Evolutionary conservation across 2,797 vertebrate genomes (phyloP), one percentile per base, ranked within the genome.

Genomic region (Taeniopygia guttata): DNA sequence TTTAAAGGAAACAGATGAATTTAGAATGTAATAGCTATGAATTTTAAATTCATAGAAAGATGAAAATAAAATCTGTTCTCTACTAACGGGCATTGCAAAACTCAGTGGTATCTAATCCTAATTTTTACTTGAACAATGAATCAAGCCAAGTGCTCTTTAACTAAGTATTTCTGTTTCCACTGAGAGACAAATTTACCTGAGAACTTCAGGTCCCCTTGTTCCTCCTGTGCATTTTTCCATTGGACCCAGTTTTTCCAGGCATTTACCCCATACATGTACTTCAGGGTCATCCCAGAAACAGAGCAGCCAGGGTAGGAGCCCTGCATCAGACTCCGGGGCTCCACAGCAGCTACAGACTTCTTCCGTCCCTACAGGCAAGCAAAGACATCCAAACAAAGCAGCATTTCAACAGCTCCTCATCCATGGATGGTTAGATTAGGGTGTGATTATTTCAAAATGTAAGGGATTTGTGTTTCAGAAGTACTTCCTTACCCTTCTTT

Each of bases 181-280:
- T 1, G 23, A 66, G 58, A 83, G 27, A 62, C 14, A 78, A 74
- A 84, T 48, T 92, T 97, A 99, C 99, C 98, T 91, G 98, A 98
- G 82, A 99, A 98, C 81, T 99, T 98, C 21, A 98, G 97, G 67
- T 98, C 98, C 96, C 98, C 98, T 93, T 98, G 93, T 32, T 99
- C 97, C 73, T 99, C 98, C 95, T 99, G 99, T 27, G 97, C 95
- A 5, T 98, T 98, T 94, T 99, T 99, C 99, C 98, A 99, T 36
- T 98, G 98, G 95, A 99, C 98, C 99, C 99, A 99, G 89, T 98
- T 98, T 97, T 98, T 99, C 99, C 99, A 99, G 67, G 99, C 98
- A 1, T 99, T 99, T 7, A 99, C 98, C 30, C 99, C 99, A 2
- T 99, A 99, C 96, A 98, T 98, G 40, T 98, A 98, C 94, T 99